A percentile compares a stretch with the other conserved stretches of the same genome.
Conservation (phyloP, 2,113 vertebrate species). For the Tonatia bakeri region DNA sequence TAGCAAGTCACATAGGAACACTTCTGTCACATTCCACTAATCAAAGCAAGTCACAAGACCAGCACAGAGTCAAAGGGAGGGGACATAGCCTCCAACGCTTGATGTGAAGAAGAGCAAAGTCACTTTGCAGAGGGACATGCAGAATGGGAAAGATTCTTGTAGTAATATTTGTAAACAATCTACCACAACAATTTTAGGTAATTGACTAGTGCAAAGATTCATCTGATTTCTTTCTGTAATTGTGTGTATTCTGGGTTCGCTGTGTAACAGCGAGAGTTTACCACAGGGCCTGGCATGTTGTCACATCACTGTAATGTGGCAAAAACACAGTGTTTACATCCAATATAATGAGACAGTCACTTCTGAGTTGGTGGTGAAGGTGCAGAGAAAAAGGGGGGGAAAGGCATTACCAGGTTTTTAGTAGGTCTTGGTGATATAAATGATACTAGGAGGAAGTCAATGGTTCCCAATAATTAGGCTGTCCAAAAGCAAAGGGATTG, state of each 20-base stretch:
- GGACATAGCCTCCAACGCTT: neutral
- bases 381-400: neutral
- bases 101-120: neutral
- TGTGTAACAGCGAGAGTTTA: neutral
- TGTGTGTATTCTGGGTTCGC: neutral
- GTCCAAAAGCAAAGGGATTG: neutral
- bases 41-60: neutral
- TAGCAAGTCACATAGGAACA: neutral
- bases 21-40: neutral
- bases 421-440: neutral
- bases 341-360: neutral
- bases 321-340: neutral
- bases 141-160: neutral
- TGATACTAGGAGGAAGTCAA: neutral
- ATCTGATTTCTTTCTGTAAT: neutral
- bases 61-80: neutral
- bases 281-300: neutral
- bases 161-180: neutral
- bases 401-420: neutral
- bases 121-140: neutral
- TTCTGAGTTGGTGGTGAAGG: neutral
- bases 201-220: neutral
- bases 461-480: neutral
- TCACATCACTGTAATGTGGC: neutral
- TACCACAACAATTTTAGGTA: neutral